A percentile compares a stretch with the other conserved stretches of the same genome.
Evolutionary conservation across 1,140 invertebrate genomes (phyloP).

Genomic region (Meloidogyne floridensis): DNA sequence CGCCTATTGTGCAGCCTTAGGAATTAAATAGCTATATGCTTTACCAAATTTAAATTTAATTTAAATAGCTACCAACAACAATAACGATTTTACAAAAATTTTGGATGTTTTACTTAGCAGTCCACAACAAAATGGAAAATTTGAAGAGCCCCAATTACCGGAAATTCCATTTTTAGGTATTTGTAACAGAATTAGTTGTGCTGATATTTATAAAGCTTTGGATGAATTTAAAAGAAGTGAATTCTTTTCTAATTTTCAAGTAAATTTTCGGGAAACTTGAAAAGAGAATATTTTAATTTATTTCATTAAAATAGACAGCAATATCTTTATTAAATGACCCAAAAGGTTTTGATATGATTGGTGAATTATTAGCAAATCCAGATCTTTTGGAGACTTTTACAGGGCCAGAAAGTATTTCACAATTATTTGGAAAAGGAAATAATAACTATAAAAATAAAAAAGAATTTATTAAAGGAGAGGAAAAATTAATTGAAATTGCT

Average conservation of each 20-base stretch:
- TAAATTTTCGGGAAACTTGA: slow-evolving; percentile 12
- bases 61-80: background rate
- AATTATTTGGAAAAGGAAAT: slow-evolving; percentile 14
- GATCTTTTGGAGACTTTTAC: slow-evolving; percentile 63
- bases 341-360: slow-evolving; percentile 63
- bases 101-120: slow-evolving; percentile 57
- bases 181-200: slow-evolving; percentile 63
- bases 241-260: slow-evolving; percentile 64
- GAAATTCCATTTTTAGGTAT: slow-evolving; percentile 64
- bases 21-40: no score
- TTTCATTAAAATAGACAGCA: slow-evolving; percentile 49
- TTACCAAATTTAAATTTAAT: no score
- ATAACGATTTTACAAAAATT: slow-evolving; percentile 57
- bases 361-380: slow-evolving; percentile 60
- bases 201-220: slow-evolving; percentile 64
- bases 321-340: slow-evolving; percentile 60
- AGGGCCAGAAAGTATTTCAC: slow-evolving; percentile 34
- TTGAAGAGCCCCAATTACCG: slow-evolving; percentile 62
- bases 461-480: background rate
- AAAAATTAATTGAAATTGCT: slow-evolving; percentile 15
- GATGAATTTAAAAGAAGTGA: slow-evolving; percentile 62
- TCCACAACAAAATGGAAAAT: slow-evolving; percentile 50
- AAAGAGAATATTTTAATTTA: no score
- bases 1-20: no score
- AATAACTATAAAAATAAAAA: slow-evolving; percentile 4